Percentiles rank a stretch among this genome's conserved stretches.
Conservation (phyloP, 2,113 vertebrate species). For the Eurypyga helias region DNA sequence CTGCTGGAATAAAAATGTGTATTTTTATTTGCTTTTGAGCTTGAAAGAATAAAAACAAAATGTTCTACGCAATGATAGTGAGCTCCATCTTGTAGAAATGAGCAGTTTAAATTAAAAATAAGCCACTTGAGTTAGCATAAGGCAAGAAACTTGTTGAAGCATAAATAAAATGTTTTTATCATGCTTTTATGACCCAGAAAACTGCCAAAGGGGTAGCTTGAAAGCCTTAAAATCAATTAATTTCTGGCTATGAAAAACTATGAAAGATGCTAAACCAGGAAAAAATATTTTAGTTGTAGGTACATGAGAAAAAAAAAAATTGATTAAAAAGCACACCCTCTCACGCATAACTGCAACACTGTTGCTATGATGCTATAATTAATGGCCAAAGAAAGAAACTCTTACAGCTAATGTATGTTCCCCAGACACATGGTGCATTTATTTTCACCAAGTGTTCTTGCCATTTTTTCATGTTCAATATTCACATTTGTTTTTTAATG, state of each 20-base stretch:
- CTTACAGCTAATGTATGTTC: neutral
- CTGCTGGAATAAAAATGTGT: neutral
- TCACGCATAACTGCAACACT: neutral
- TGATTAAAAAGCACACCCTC: neutral
- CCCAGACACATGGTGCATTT: neutral
- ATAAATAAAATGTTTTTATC: slow-evolving; percentile 12
- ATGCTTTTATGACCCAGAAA: neutral
- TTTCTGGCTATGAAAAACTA: neutral
- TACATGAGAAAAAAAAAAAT: neutral
- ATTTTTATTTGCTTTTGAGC: slow-evolving; percentile 14
- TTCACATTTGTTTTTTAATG: slow-evolving; percentile 22
- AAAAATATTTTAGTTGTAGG: neutral
- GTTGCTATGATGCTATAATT: neutral
- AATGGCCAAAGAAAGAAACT: neutral
- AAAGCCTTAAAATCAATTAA: neutral
- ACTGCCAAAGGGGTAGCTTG: neutral
- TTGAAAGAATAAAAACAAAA: neutral
- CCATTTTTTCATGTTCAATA: neutral
- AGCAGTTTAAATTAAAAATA: slow-evolving; percentile 7
- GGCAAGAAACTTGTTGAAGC: slow-evolving; percentile 20
- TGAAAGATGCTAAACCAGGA: neutral
- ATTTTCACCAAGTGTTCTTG: neutral
- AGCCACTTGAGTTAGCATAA: slow-evolving; percentile 10
- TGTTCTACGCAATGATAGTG: neutral
- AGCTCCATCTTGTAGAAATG: slow-evolving; percentile 8